phyloP scores from a whole-genome alignment of 2,888 invertebrate species.

The Hyles lineata region DNA sequence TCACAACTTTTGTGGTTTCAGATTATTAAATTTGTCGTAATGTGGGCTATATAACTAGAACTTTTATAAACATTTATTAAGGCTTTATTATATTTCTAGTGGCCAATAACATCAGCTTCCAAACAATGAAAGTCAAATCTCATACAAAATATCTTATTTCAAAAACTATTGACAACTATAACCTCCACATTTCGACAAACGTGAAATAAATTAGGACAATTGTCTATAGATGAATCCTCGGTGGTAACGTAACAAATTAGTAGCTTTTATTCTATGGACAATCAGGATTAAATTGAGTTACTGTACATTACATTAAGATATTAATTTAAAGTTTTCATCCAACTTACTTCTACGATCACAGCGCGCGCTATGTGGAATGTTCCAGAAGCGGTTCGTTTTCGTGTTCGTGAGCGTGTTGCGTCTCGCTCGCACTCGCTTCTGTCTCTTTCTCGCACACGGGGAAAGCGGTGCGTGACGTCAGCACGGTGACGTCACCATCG shows the following conservation, averaged over 20 bases:
- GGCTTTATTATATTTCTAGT: neutral
- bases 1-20: neutral
- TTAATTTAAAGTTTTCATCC: slow-evolving; percentile 27
- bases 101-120: too few species aligned
- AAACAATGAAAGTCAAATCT: neutral
- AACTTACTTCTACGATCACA: slow-evolving; percentile 69
- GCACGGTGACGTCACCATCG: slow-evolving; percentile 68
- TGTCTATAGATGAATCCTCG: slow-evolving; percentile 8
- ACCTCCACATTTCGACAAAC: neutral
- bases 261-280: neutral
- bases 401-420: slow-evolving; percentile 37
- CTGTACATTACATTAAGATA: slow-evolving; percentile 23
- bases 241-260: slow-evolving; percentile 1
- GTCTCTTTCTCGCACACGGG: slow-evolving; percentile 47
- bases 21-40: neutral
- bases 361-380: slow-evolving; percentile 74
- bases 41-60: neutral
- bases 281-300: slow-evolving; percentile 12
- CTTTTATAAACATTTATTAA: too few species aligned
- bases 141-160: neutral
- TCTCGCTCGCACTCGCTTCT: slow-evolving; percentile 41
- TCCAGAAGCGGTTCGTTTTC: slow-evolving; percentile 71
- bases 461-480: slow-evolving; percentile 55
- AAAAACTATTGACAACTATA: neutral
- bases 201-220: neutral